A percentile compares a stretch with the other conserved stretches of the same genome.
phyloP scores from a whole-genome alignment of 2,113 vertebrate species.

The Nothoprocta perdicaria region DNA sequence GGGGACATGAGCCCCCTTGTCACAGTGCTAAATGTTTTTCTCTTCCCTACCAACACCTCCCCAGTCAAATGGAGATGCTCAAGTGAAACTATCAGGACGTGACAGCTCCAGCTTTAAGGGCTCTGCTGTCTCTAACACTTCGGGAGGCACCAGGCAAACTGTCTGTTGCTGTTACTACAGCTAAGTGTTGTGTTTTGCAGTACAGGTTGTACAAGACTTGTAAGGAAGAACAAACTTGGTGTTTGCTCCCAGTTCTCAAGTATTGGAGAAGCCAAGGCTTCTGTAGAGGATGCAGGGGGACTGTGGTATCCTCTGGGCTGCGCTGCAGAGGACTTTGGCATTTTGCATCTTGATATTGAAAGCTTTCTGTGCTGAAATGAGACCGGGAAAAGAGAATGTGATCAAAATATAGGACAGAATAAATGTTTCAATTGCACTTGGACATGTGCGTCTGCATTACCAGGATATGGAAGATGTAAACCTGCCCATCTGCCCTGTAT shows the following conservation, averaged over 20 bases:
- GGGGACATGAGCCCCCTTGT: conserved; percentile 72
- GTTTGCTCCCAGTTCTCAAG: conserved; percentile 55
- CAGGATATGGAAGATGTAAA: not conserved
- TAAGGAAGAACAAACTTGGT: conserved; percentile 68
- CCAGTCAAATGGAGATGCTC: conserved; percentile 66
- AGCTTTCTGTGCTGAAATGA: conserved; percentile 39
- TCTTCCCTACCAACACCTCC: conserved; percentile 66
- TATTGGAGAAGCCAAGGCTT: conserved; percentile 9
- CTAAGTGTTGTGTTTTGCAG: conserved; percentile 49
- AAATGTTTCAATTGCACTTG: not conserved
- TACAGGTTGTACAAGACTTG: conserved; percentile 34
- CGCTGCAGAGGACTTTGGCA: conserved; percentile 21
- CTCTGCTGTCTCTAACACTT: conserved; percentile 59
- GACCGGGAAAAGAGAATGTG: not conserved
- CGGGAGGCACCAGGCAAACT: conserved; percentile 63
- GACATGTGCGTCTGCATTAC: not conserved
- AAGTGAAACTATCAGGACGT: conserved; percentile 44
- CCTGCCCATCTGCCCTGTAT: not conserved
- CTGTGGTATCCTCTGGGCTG: not conserved
- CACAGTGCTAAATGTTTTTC: conserved; percentile 73
- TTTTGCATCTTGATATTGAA: conserved; percentile 48
- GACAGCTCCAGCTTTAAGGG: conserved; percentile 53
- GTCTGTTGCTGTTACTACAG: conserved; percentile 59
- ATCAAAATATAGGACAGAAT: conserved; percentile 12
- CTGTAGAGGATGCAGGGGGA: not conserved